phyloP scores from a whole-genome alignment of 2,797 vertebrate genomes.

The Poliocrania exsul region DNA sequence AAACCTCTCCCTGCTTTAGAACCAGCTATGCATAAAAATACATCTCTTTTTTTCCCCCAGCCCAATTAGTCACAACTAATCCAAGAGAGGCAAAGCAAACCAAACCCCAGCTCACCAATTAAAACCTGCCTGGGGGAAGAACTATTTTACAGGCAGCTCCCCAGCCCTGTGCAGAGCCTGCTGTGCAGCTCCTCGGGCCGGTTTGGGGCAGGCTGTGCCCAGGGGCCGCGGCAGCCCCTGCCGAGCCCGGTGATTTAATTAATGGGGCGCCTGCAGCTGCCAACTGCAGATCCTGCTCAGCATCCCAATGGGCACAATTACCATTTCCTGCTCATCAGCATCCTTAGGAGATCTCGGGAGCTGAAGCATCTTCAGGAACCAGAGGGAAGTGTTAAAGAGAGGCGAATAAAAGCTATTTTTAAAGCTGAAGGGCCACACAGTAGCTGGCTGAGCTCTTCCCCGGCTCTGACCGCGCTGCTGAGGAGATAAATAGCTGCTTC shows the following conservation, averaged over 20 bases:
- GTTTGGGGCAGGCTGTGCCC: background rate
- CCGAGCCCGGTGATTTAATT: background rate
- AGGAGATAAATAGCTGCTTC: background rate
- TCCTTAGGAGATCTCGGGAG: background rate
- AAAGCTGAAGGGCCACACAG: background rate
- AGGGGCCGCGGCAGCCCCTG: background rate
- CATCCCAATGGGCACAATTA: background rate
- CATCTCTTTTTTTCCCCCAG: rapidly evolving
- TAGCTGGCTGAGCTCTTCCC: background rate
- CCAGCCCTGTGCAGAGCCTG: background rate
- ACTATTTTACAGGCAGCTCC: background rate
- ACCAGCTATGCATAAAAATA: rapidly evolving
- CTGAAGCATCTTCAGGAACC: background rate
- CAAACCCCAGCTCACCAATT: background rate
- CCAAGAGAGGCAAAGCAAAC: background rate
- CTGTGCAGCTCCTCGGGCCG: background rate
- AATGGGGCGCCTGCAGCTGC: background rate
- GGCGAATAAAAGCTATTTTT: background rate
- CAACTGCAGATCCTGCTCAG: constrained; percentile 2
- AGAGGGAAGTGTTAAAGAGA: background rate
- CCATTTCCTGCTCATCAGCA: background rate
- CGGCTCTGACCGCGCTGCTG: rapidly evolving
- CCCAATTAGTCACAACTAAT: background rate
- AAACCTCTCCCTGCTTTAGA: background rate
- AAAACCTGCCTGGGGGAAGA: background rate